Percentiles rank a stretch among this genome's conserved stretches.
Evolutionary conservation across 2,797 vertebrate genomes (phyloP).

Genomic region (Hylomyscus alleni): DNA sequence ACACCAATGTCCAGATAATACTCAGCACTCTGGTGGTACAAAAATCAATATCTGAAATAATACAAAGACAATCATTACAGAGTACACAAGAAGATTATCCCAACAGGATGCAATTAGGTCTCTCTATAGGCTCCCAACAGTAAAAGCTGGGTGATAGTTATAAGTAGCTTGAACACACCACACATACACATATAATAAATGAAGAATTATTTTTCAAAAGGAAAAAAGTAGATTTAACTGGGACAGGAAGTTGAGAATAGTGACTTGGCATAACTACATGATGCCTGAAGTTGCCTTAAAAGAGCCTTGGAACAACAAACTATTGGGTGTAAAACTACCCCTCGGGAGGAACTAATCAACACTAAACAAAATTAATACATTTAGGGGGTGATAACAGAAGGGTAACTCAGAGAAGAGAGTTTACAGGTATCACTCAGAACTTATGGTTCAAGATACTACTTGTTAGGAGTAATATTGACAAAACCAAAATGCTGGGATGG

Average conservation of each 20-base stretch:
- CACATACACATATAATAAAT: not conserved
- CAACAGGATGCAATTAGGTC: not conserved
- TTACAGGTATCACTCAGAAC: not conserved
- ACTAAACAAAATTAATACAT: too few species aligned
- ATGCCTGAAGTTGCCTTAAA: not conserved
- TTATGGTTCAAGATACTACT: not conserved
- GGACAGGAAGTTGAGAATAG: not conserved
- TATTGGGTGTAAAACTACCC: not conserved
- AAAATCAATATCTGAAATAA: not conserved
- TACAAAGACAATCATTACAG: not conserved
- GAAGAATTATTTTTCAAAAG: not conserved
- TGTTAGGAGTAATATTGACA: not conserved
- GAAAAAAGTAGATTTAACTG: not conserved
- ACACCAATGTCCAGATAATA: not conserved
- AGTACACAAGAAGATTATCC: not conserved
- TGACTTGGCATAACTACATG: rapidly evolving
- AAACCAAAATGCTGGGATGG: not conserved
- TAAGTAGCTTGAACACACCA: not conserved
- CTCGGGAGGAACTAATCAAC: not conserved
- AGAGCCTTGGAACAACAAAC: not conserved
- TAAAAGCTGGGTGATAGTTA: not conserved
- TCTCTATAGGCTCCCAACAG: not conserved
- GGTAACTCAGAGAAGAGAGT: not conserved
- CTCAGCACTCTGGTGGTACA: not conserved
- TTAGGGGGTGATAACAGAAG: not conserved